Base-by-base conservation (phyloP, 2,113 vertebrate species). In the Nycticorax nycticorax region DNA sequence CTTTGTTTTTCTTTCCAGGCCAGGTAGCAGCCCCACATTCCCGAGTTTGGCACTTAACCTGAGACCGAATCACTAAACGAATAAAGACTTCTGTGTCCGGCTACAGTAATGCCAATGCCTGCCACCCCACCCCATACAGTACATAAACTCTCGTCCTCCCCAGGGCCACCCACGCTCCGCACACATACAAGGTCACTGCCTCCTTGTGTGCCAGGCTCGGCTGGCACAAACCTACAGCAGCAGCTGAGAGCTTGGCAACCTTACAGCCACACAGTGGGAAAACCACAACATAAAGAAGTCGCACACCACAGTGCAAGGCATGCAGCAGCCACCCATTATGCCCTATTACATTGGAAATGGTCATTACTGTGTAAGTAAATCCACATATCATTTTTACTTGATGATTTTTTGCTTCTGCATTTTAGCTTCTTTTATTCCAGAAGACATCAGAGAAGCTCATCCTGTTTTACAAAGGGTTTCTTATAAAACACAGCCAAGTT, bases 101-200 rank as follows among this genome's bases (percentile, higher is more conserved):
- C 28, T 64, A 43, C 35, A 60, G n/a, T 9, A 39, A 32, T 7
- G n/a, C 15, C 35, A 53, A 12, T 2, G 10, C 41, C n/a, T 66
- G 30, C 39, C 47, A 56, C 52, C 8, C 37, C 6, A 0, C 43
- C 22, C 43, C 1, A 0, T 28, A 9, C 19, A 39, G 27, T 14
- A 56, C 60, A 67, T 18, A 55, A 91, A 78, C 10, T 3, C n/a
- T 35, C 5, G 2, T 39, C 28, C 56, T 86, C 60, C 55, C 45
- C 2, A 2, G 0, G 0, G 75, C 78, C 1, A 0, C 59, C 60
- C 3, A 0, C 24, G 73, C 32, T 27, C 35, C 1, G 0, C 45
- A 69, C 19, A 32, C 6, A 0, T 14, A 84, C 35, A 28, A 77
- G 55, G 71, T 64, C 74, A 64, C 27, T 22, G 56, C 37, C 21